Percentiles rank a stretch among this genome's conserved stretches.
phyloP scores from a whole-genome alignment of 2,888 invertebrate species.

The Tipula confusa region DNA sequence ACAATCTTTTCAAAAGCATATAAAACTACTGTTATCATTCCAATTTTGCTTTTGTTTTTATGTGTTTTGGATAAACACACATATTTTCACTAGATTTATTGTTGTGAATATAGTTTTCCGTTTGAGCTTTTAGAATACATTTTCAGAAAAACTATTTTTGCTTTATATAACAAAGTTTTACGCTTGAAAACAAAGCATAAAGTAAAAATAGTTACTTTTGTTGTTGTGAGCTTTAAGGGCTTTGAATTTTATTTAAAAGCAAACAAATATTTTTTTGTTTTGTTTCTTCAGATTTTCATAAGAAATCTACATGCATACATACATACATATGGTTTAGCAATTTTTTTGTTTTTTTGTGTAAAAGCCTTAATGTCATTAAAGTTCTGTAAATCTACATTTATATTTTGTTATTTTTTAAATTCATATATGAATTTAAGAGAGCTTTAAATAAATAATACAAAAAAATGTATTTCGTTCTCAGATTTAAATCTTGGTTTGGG shows the following conservation, averaged over 20 bases:
- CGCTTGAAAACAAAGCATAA: background rate
- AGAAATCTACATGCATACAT: background rate
- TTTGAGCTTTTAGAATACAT: background rate
- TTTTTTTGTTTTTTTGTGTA: background rate
- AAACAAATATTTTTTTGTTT: background rate
- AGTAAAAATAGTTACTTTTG: background rate
- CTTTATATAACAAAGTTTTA: background rate
- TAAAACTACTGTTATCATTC: background rate
- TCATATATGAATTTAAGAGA: background rate
- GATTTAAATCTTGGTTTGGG: background rate
- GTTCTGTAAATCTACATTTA: background rate
- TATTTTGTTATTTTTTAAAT: background rate
- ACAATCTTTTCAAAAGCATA: background rate
- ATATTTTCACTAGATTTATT: background rate
- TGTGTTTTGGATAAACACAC: background rate
- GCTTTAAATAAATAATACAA: slow-evolving; percentile 6
- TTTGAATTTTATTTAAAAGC: background rate
- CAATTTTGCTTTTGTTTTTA: background rate
- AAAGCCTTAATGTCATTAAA: background rate
- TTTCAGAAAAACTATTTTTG: background rate
- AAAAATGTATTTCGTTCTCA: background rate
- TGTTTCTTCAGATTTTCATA: background rate
- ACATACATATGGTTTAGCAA: background rate
- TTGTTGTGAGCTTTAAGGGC: background rate
- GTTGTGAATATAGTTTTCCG: background rate